A percentile compares a stretch with the other conserved stretches of the same genome.
These are phyloP conservation scores for Orchesella flavescens DNA, from an alignment of 2,888 invertebrate species.

Conservation along the genomic window DNA sequence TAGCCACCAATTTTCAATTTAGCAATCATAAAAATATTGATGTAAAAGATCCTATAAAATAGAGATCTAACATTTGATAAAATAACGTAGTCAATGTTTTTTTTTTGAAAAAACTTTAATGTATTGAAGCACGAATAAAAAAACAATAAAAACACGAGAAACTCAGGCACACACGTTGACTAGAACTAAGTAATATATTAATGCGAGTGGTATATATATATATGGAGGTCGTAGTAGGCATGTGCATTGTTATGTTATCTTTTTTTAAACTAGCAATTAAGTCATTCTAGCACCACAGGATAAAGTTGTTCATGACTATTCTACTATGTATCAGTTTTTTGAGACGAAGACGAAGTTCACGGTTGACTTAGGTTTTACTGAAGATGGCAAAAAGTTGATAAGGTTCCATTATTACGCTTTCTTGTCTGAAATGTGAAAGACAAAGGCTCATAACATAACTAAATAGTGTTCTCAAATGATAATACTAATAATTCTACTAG, in stretches of 20 bases:
- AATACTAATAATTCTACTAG: too few species aligned
- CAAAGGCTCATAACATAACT: background rate
- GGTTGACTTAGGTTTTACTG: conserved; percentile 20
- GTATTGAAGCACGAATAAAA: conserved; percentile 6
- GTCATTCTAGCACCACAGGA: background rate
- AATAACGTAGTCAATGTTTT: background rate
- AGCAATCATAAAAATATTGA: too few species aligned
- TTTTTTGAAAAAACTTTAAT: background rate
- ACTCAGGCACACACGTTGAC: background rate
- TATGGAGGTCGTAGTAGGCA: background rate
- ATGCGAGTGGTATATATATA: background rate
- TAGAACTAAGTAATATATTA: background rate
- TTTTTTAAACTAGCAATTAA: background rate
- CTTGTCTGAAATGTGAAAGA: conserved; percentile 23
- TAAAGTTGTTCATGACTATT: background rate
- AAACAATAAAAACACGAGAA: background rate
- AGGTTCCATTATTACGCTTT: conserved; percentile 39
- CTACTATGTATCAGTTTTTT: background rate
- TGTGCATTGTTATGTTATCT: background rate
- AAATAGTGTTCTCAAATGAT: too few species aligned
- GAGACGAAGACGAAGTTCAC: background rate
- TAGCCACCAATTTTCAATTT: too few species aligned
- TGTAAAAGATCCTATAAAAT: too few species aligned
- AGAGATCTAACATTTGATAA: too few species aligned
- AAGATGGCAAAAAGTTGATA: conserved; percentile 53